These are phyloP conservation scores for Passer domesticus DNA, from an alignment of 2,113 vertebrate species.

Conservation along the genomic window DNA sequence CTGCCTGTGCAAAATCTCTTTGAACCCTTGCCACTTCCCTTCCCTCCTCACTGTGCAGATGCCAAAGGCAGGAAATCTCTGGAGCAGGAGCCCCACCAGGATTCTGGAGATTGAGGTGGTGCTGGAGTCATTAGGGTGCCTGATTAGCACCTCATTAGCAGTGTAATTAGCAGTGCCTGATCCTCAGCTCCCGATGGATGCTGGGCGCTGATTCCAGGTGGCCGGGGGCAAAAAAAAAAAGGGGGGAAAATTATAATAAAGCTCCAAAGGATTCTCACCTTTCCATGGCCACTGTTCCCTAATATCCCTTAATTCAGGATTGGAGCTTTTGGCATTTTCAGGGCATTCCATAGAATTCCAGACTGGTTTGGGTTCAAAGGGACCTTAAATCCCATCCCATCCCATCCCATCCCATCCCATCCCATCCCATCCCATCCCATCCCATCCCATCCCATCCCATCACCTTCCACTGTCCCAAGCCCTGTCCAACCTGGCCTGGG, in stretches of 20 bases:
- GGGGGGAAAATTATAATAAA: neutral
- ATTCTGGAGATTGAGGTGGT: neutral
- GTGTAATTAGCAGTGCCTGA: neutral
- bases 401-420: too few relatives aligned
- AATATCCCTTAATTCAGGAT: neutral
- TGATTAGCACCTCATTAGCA: neutral
- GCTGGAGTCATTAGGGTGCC: neutral
- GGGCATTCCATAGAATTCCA: neutral
- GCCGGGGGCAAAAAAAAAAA: rapidly evolving
- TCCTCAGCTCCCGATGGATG: neutral
- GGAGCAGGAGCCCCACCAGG: neutral
- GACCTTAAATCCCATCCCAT: neutral
- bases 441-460: neutral
- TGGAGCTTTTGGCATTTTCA: neutral
- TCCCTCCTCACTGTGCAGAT: rapidly evolving
- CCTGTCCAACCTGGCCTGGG: neutral
- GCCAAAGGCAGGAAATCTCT: neutral
- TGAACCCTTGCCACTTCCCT: rapidly evolving
- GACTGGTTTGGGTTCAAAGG: neutral
- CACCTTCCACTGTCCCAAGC: neutral
- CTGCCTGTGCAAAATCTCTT: rapidly evolving
- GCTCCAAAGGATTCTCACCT: neutral
- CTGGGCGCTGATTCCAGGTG: neutral
- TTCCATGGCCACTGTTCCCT: neutral
- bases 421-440: too few relatives aligned